Conservation (phyloP, 2,888 invertebrate genomes). For the Oligia fasciuncula region DNA sequence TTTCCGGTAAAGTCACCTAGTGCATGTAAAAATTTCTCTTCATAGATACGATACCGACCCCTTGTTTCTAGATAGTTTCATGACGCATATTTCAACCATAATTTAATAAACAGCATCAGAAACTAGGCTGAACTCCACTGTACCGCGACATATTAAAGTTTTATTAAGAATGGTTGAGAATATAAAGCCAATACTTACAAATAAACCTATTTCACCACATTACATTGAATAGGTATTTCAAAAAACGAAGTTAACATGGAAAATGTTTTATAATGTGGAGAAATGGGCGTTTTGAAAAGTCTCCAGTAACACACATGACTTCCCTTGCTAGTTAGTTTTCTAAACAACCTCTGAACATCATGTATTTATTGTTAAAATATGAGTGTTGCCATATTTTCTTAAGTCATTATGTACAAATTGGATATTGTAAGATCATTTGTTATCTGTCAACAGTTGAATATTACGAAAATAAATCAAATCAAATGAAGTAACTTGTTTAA, state of each 20-base stretch:
- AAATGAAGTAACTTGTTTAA: constrained; percentile 77
- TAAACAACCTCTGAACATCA: constrained; percentile 64
- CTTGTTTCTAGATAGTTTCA: constrained; percentile 43
- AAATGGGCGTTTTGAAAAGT: constrained; percentile 61
- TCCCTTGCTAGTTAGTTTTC: constrained; percentile 60
- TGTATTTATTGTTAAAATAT: constrained; percentile 88
- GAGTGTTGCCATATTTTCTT: constrained; percentile 90
- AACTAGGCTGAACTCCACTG: not conserved
- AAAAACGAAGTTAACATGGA: constrained; percentile 6
- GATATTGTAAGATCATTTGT: constrained; percentile 90
- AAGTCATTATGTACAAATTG: constrained; percentile 90
- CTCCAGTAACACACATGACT: constrained; percentile 57
- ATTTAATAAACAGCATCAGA: constrained; percentile 12
- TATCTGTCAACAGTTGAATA: constrained; percentile 90
- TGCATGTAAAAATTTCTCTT: not conserved
- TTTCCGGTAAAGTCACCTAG: not conserved
- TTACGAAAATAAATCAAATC: constrained; percentile 89
- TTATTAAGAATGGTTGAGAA: constrained; percentile 51
- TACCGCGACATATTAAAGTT: not conserved
- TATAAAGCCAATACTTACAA: constrained; percentile 19
- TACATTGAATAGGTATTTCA: constrained; percentile 11
- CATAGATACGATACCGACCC: constrained; percentile 7
- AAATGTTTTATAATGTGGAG: constrained; percentile 32
- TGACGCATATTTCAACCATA: constrained; percentile 47
- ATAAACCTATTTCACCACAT: constrained; percentile 33